Evolutionary conservation across 2,113 vertebrate genomes (phyloP).

Genomic region (Pelmatolapia mariae): DNA sequence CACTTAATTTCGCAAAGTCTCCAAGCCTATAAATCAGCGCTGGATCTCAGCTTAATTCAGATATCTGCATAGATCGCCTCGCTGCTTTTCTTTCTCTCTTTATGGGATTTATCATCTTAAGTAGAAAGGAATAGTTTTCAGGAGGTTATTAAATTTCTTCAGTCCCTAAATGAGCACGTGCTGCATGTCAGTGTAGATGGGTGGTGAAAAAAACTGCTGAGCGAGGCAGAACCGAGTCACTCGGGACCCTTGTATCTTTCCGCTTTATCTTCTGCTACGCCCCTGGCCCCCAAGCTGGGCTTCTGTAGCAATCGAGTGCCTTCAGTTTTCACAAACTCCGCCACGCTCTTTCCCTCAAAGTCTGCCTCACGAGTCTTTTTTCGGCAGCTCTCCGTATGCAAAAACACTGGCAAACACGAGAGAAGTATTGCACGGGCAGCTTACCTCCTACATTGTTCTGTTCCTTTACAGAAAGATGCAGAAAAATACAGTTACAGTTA

Average conservation of each 20-base stretch:
- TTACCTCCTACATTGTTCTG: constrained; percentile 3
- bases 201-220: constrained; percentile 48
- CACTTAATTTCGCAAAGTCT: constrained; percentile 49
- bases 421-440: background rate
- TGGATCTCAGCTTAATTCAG: constrained; percentile 37
- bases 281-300: constrained; percentile 1
- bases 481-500: background rate
- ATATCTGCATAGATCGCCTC: constrained; percentile 17
- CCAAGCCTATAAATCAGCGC: constrained; percentile 42
- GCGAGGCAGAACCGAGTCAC: constrained; percentile 19
- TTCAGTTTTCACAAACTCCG: background rate
- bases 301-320: background rate
- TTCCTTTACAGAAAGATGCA: background rate
- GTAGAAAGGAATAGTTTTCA: constrained; percentile 33
- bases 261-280: background rate
- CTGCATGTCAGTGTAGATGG: constrained; percentile 12
- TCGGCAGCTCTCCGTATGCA: constrained; percentile 1
- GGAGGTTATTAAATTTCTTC: constrained; percentile 32
- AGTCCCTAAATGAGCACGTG: constrained; percentile 5
- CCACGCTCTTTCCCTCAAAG: background rate
- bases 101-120: constrained; percentile 36
- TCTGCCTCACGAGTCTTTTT: constrained; percentile 19
- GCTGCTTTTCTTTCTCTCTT: constrained; percentile 14
- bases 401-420: background rate
- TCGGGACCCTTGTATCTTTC: constrained; percentile 17